Evolutionary conservation across 2,113 vertebrate species (phyloP), one percentile per base, ranked within the genome.

Genomic region (Amblyopsis rosae): DNA sequence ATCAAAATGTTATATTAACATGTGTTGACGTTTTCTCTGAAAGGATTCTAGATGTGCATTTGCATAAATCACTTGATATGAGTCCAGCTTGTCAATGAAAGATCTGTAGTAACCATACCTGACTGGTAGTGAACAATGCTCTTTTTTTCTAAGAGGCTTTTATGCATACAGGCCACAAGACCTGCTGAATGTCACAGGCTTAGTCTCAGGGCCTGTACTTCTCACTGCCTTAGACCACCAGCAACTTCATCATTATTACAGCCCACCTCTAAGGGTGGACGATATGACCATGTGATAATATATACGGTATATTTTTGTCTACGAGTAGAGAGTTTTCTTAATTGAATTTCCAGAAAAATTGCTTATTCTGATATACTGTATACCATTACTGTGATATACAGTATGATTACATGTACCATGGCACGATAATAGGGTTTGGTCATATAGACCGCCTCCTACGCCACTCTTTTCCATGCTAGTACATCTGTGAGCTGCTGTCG

Each of bases 1-100:
- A 82, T 85, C 51, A 69, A 81, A 89, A 90, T 89, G 86, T 89
- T 89, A 88, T 89, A 90, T 91, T 90, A 89, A 90, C 86, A 90
- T 91, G 87, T 82, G 2, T 56, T 79, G 83, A 87, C 50, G 76
- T 76, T 86, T 62, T 66, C 78, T 85, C 62, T 66, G 26, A 26
- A 26, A 26, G 11, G 13, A 17, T 26, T 51, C 12, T 26, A 58
- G 9, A 26, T 32, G 19, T 9, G 3, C 55, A 32, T 57, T 17
- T 26, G 9, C 55, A 57, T 57, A 32, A 32, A 58, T 32, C 10
- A 4, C 19, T 12, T 58, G 54, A 12, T 16, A 8, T 7, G 17
- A 55, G n/a, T 17, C 19, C 12, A 33, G 10, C 56, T 32, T 10
- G 3, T 59, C 32, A 41, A 13, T 12, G 1, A 59, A 41, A 13